Percentiles rank a stretch among this genome's conserved stretches.
Evolutionary conservation across 1,140 invertebrate genomes (phyloP).

Genomic region (Drosophila mayri): DNA sequence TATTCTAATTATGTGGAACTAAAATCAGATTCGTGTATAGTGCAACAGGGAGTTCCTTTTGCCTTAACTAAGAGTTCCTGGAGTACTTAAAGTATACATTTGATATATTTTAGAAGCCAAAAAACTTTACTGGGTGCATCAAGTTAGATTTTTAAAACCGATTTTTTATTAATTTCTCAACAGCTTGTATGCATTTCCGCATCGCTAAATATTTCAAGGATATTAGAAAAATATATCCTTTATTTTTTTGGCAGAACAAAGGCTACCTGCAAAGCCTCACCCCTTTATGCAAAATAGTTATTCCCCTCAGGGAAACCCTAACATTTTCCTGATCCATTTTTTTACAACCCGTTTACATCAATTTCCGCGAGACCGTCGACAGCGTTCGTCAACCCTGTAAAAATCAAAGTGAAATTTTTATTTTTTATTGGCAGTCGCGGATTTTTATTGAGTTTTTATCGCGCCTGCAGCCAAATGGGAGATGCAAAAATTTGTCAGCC

Average conservation of each 20-base stretch:
- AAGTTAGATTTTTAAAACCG: background rate
- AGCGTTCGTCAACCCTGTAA: slow-evolving; percentile 60
- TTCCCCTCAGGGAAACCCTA: background rate
- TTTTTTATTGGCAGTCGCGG: slow-evolving; percentile 48
- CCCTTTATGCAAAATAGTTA: slow-evolving; percentile 31
- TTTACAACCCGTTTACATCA: slow-evolving; percentile 27
- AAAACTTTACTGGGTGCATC: background rate
- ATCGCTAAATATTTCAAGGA: background rate
- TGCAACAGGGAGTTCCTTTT: background rate
- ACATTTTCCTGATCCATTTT: slow-evolving; percentile 10
- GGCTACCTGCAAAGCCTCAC: slow-evolving; percentile 6
- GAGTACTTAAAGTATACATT: background rate
- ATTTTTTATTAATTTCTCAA: background rate
- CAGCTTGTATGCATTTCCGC: slow-evolving; percentile 22
- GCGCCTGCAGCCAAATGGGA: slow-evolving; percentile 58
- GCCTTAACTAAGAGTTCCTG: too few species aligned
- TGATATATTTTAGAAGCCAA: too few species aligned
- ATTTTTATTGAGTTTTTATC: slow-evolving; percentile 82
- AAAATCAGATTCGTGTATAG: background rate
- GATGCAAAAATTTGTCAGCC: slow-evolving; percentile 55
- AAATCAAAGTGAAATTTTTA: slow-evolving; percentile 56
- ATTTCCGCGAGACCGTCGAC: slow-evolving; percentile 36
- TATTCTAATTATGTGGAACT: background rate
- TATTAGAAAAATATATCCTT: slow-evolving; percentile 2
- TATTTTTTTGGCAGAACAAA: slow-evolving; percentile 1